Evolutionary conservation across 1,140 invertebrate species (phyloP).

Genomic region (Leucophenga varia): DNA sequence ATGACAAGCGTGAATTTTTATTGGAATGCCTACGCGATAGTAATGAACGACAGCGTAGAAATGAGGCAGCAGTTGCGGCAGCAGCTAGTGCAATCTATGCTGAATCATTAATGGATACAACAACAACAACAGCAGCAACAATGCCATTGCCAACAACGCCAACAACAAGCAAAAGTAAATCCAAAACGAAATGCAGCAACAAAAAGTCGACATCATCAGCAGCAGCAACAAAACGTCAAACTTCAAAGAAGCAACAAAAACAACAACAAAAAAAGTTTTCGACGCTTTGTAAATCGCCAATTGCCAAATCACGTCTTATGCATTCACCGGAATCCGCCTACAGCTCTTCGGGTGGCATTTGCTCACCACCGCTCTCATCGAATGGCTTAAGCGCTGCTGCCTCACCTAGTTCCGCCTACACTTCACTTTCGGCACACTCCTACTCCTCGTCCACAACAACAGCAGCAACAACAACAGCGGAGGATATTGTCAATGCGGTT

Average conservation of each 20-base stretch:
- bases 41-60: background rate
- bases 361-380: constrained; percentile 22
- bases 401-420: constrained; percentile 31
- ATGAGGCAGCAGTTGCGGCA: constrained; percentile 4
- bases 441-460: constrained; percentile 22
- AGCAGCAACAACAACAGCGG: constrained; percentile 13
- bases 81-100: too few relatives aligned
- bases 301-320: too few relatives aligned
- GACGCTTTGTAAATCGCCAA: background rate
- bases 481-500: constrained; percentile 24
- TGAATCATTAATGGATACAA: too few relatives aligned
- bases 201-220: too few relatives aligned
- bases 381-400: constrained; percentile 8
- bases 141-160: background rate
- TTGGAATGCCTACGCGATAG: constrained; percentile 40
- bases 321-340: constrained; percentile 42
- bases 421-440: constrained; percentile 20
- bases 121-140: background rate
- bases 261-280: too few relatives aligned
- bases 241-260: too few relatives aligned
- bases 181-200: too few relatives aligned
- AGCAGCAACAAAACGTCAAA: too few relatives aligned
- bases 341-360: constrained; percentile 30
- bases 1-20: too few relatives aligned
- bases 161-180: constrained; percentile 10